Base-by-base conservation (phyloP, 1,140 invertebrate species). In the Drosophila mauritiana region DNA sequence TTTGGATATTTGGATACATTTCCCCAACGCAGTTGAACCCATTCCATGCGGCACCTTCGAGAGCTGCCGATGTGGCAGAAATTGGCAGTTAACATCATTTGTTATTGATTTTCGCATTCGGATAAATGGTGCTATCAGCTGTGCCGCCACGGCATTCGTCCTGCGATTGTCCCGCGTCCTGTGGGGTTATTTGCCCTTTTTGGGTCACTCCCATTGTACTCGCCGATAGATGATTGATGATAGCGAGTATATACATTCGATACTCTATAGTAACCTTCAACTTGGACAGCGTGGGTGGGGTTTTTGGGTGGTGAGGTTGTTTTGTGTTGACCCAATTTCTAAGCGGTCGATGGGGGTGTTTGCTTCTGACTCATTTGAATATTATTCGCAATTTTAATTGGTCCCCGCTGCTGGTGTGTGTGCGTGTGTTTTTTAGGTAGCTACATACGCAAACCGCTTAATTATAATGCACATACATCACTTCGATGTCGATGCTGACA, bases 31-130 rank as follows among this genome's bases (percentile, higher is more conserved):
- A 31, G 31, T 42, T 2, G 31, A 31, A 5, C 4, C 57, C 54
- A 34, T 25, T 40, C 12, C 59, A 27, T 8, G 15, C 22, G 3
- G 54, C 54, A 36, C 45, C 11, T 40, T 10, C n/a, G 42, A 61
- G 40, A 61, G 40, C 56, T 82, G 84, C 75, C 78, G 75, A 88
- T 84, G 77, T 74, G 77, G 67, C 85, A 84, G 70, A 80, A 89
- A 80, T 84, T 89, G 80, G 68, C 84, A 84, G 84, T 89, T 88
- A 88, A 89, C 85, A 89, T 89, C 77, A 89, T 89, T 89, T 89
- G 79, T 89, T 89, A 89, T 89, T 84, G 84, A 89, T 89, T 89
- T 89, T 88, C 43, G 61, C 55, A 69, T 40, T 51, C 20, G 54
- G 75, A 53, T 76, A 64, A 22, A 57, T 68, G 67, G 59, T 76